phyloP scores from a whole-genome alignment of 1,140 invertebrate species.

The Nylanderia fulva region DNA sequence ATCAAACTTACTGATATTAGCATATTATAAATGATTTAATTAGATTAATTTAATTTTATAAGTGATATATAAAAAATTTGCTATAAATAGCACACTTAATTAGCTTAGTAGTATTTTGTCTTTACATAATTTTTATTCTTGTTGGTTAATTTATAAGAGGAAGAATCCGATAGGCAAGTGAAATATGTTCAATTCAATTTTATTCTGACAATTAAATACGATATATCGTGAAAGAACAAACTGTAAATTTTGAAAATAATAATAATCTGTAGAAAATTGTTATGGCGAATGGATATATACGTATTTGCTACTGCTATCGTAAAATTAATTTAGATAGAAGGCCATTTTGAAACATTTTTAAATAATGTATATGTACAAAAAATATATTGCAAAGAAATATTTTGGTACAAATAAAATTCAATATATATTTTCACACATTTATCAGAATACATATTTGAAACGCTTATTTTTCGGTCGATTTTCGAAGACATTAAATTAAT shows the following conservation, averaged over 20 bases:
- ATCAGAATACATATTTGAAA: not conserved
- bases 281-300: conserved; percentile 1
- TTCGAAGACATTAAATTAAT: not conserved
- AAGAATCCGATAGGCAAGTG: conserved; percentile 18
- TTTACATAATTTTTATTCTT: not conserved
- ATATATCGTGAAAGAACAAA: conserved; percentile 57
- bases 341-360: not conserved
- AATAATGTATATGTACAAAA: not conserved
- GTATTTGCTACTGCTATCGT: not conserved
- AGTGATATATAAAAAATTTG: not conserved
- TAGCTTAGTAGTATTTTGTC: conserved; percentile 5
- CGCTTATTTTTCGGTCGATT: not conserved
- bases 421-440: not conserved
- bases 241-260: conserved; percentile 46
- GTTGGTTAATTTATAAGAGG: not conserved
- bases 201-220: conserved; percentile 10
- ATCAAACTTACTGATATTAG: not conserved
- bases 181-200: conserved; percentile 1
- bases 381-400: not conserved
- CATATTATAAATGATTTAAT: not conserved
- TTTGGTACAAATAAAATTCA: not conserved
- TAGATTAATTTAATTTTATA: not conserved
- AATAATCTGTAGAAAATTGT: conserved; percentile 60
- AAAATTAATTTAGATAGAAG: conserved; percentile 1
- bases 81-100: not conserved